Evolutionary conservation across 2,888 invertebrate genomes (phyloP).

Genomic region (Asteroscopus sphinx): DNA sequence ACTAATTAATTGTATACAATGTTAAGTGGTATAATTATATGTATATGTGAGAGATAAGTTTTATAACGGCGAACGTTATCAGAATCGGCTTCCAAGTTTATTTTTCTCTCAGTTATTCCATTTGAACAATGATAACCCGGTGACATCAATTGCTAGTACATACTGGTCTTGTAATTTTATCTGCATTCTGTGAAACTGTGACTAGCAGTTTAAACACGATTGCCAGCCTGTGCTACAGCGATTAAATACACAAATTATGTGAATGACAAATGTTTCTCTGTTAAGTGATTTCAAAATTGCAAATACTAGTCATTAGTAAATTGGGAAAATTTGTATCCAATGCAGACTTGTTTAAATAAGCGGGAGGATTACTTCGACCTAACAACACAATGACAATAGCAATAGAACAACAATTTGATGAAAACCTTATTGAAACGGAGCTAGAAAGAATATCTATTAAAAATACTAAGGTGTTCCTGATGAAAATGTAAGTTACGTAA

Average conservation of each 20-base stretch:
- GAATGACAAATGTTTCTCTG: conserved; percentile 44
- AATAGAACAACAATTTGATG: not conserved
- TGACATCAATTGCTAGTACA: conserved; percentile 56
- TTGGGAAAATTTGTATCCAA: conserved; percentile 38
- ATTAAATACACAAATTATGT: conserved; percentile 46
- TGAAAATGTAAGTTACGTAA: not conserved
- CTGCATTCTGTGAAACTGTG: conserved; percentile 39
- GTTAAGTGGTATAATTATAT: conserved; percentile 13
- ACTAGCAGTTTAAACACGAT: conserved; percentile 33
- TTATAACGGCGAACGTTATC: conserved; percentile 27
- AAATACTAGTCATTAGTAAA: conserved; percentile 41
- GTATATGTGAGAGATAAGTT: conserved; percentile 27
- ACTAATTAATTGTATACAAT: conserved; percentile 26
- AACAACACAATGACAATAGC: conserved; percentile 4
- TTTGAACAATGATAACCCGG: conserved; percentile 59
- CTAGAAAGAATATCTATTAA: not conserved
- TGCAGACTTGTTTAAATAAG: conserved; percentile 21
- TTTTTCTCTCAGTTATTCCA: conserved; percentile 50
- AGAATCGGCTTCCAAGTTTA: conserved; percentile 31
- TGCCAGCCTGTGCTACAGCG: conserved; percentile 22
- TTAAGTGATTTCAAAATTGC: conserved; percentile 35
- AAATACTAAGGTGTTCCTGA: not conserved
- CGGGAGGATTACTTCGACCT: conserved; percentile 1
- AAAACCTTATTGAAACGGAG: not conserved
- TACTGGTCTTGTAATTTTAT: conserved; percentile 51